A percentile compares a stretch with the other conserved stretches of the same genome.
Conservation (phyloP, 2,888 invertebrate species). For the Lithophane ornitopus region DNA sequence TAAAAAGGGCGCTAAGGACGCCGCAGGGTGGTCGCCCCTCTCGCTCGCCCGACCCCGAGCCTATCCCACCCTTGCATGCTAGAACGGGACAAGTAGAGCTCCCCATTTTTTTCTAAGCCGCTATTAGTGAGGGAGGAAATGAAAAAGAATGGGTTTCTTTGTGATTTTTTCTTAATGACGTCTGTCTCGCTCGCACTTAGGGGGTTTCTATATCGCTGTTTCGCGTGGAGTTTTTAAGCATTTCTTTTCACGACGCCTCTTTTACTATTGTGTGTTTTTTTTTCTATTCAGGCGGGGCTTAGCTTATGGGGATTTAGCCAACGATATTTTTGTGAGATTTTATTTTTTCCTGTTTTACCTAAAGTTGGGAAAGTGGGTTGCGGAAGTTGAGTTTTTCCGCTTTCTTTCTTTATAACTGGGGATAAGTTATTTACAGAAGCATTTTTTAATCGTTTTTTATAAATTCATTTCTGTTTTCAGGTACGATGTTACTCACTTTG, state of each 20-base stretch:
- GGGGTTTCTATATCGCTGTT: constrained; percentile 72
- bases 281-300: constrained; percentile 88
- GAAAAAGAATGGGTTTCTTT: constrained; percentile 90
- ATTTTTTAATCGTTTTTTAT: background rate
- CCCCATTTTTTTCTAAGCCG: constrained; percentile 89
- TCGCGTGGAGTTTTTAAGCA: constrained; percentile 81
- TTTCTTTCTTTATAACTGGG: constrained; percentile 5
- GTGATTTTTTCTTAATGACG: constrained; percentile 88
- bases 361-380: constrained; percentile 71
- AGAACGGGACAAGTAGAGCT: constrained; percentile 86
- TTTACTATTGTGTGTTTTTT: constrained; percentile 85
- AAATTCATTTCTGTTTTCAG: constrained; percentile 26
- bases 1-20: constrained; percentile 87
- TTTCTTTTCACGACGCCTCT: constrained; percentile 89
- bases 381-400: constrained; percentile 60
- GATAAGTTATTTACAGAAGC: background rate
- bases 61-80: constrained; percentile 82
- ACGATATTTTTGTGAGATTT: constrained; percentile 80
- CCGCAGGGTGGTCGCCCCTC: constrained; percentile 83
- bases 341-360: constrained; percentile 83
- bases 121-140: constrained; percentile 89
- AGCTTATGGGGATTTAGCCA: constrained; percentile 84
- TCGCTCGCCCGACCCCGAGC: constrained; percentile 85
- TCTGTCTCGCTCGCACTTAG: constrained; percentile 84
- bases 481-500: background rate